Evolutionary conservation across 2,797 vertebrate species (phyloP).

Genomic region (Tamandua tetradactyla): DNA sequence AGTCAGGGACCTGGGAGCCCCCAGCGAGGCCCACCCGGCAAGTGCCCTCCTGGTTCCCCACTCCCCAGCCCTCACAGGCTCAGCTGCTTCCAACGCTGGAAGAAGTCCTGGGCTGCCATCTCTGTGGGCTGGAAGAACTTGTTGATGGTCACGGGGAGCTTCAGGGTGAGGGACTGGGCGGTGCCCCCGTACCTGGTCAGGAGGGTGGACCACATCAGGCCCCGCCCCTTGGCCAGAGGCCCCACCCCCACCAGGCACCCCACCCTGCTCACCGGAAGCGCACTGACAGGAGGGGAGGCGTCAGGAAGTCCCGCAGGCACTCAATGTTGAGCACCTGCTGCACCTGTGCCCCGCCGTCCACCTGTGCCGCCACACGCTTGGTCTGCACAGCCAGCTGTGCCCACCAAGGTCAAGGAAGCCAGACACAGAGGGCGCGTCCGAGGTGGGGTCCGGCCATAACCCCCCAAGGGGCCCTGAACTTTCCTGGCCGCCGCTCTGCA

Average conservation of each 20-base stretch:
- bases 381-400: constrained; percentile 94
- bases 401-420: constrained; percentile 85
- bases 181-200: constrained; percentile 91
- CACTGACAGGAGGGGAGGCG: constrained; percentile 91
- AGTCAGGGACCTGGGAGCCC: background rate
- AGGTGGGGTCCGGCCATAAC: background rate
- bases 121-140: constrained; percentile 97
- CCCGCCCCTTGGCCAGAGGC: rapidly evolving
- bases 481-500: background rate
- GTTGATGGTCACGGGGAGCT: constrained; percentile 94
- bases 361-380: constrained; percentile 92
- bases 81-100: constrained; percentile 97
- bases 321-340: constrained; percentile 97
- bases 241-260: rapidly evolving
- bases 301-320: constrained; percentile 92
- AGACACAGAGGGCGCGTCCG: rapidly evolving
- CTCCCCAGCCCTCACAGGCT: constrained; percentile 88
- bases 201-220: background rate
- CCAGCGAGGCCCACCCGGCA: rapidly evolving
- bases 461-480: background rate
- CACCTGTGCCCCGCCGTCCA: constrained; percentile 94
- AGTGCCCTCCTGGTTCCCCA: background rate
- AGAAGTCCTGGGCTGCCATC: constrained; percentile 95
- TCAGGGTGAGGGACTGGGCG: constrained; percentile 92
- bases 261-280: constrained; percentile 89